Evolutionary conservation across 53 echinoderm and acorn worm genomes (phyloP).

Genomic region (Echinarachnius parma): DNA sequence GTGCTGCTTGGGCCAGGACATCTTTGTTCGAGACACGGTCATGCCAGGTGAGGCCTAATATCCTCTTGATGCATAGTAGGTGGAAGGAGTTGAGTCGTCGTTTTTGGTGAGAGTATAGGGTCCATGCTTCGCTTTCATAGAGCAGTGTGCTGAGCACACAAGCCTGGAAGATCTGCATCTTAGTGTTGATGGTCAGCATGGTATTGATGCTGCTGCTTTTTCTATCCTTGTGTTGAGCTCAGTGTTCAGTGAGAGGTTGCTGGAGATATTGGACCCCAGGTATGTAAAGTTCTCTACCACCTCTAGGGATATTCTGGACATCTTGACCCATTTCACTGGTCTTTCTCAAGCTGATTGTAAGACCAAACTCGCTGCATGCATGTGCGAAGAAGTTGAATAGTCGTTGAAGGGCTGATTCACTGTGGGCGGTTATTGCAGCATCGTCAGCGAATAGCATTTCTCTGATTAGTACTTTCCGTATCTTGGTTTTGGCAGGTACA

Average conservation of each 20-base stretch:
- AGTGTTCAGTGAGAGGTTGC: conserved; percentile 39
- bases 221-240: conserved; percentile 27
- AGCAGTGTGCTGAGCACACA: conserved; percentile 43
- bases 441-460: conserved; percentile 60
- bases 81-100: conserved; percentile 28
- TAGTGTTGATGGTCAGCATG: conserved; percentile 36
- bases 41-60: conserved; percentile 37
- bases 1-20: conserved; percentile 12
- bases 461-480: conserved; percentile 34
- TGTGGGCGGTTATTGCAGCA: conserved; percentile 44
- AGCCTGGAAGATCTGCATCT: conserved; percentile 19
- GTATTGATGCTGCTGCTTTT: conserved; percentile 35
- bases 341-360: conserved; percentile 72
- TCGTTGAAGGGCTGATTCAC: conserved; percentile 44
- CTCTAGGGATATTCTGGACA: not conserved
- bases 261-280: conserved; percentile 45
- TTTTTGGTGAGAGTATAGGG: conserved; percentile 23
- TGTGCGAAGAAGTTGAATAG: conserved; percentile 42
- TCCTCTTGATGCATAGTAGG: conserved; percentile 9
- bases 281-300: conserved; percentile 49
- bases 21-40: conserved; percentile 46
- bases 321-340: conserved; percentile 43
- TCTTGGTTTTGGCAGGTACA: conserved; percentile 37
- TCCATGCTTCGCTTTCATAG: conserved; percentile 31
- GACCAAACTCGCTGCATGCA: conserved; percentile 58